A percentile compares a stretch with the other conserved stretches of the same genome.
These are phyloP conservation scores for Tuberolachnus salignus DNA, from an alignment of 2,888 invertebrate species.

Conservation along the genomic window DNA sequence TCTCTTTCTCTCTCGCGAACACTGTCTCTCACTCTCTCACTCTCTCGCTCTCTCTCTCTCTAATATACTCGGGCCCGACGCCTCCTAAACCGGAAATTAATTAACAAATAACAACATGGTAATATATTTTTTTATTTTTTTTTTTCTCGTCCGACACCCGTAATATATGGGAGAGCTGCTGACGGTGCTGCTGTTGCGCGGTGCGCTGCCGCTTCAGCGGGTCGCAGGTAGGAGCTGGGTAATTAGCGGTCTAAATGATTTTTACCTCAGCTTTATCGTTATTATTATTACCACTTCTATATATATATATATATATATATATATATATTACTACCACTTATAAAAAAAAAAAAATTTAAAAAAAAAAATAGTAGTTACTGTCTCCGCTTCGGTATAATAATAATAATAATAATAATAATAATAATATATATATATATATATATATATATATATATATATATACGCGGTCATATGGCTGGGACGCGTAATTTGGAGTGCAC, in stretches of 20 bases:
- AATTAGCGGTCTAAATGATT: constrained; percentile 53
- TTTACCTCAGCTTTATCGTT: constrained; percentile 22
- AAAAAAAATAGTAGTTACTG: constrained; percentile 5
- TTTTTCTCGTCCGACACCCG: too few relatives aligned
- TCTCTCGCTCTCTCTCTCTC: too few relatives aligned
- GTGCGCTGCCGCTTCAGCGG: not conserved
- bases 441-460: not conserved
- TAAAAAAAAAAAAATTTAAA: too few relatives aligned
- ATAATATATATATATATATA: not conserved
- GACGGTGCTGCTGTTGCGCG: too few relatives aligned
- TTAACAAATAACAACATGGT: constrained; percentile 29
- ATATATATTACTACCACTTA: not conserved
- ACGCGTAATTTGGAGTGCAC: constrained; percentile 37
- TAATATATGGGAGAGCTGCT: too few relatives aligned
- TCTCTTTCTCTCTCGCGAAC: too few relatives aligned
- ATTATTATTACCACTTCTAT: not conserved
- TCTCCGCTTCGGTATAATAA: too few relatives aligned
- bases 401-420: too few relatives aligned
- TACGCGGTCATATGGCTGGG: not conserved
- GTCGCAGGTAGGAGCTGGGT: not conserved
- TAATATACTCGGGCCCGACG: not conserved
- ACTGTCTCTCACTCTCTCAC: too few relatives aligned
- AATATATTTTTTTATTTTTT: constrained; percentile 29
- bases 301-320: too few relatives aligned
- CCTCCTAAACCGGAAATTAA: constrained; percentile 48